Evolutionary conservation across 1,140 invertebrate species (phyloP).

Genomic region (Orchesella cincta): DNA sequence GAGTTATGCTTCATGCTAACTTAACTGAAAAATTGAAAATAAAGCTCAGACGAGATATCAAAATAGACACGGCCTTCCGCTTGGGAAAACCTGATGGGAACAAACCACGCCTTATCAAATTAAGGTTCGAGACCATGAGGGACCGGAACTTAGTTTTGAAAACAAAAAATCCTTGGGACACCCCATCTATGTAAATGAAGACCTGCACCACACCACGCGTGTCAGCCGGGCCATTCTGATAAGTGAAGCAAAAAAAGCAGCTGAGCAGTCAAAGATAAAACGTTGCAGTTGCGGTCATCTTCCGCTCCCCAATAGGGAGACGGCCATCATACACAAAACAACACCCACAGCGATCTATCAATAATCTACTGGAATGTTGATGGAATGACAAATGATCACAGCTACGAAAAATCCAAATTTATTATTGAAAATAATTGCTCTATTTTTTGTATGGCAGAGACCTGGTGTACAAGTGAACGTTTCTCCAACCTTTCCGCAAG

Average conservation of each 20-base stretch:
- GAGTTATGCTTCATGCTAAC: too few relatives aligned
- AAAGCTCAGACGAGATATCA: background rate
- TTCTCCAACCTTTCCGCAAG: background rate
- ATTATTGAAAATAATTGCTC: background rate
- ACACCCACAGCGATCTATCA: background rate
- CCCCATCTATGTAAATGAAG: background rate
- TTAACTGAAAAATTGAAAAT: too few relatives aligned
- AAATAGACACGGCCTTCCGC: background rate
- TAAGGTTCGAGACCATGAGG: background rate
- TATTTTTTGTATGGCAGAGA: background rate
- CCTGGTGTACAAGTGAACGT: background rate
- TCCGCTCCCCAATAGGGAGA: background rate
- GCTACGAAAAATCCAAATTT: background rate
- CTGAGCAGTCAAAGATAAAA: background rate
- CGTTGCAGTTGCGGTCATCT: background rate
- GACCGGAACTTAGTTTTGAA: background rate
- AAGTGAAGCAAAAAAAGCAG: background rate
- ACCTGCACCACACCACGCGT: background rate
- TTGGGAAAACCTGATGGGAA: background rate
- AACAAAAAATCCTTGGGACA: background rate
- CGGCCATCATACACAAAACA: conserved; percentile 9
- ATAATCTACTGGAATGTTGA: background rate
- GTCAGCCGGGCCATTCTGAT: background rate
- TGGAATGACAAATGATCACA: background rate
- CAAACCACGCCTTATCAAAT: background rate